phyloP scores from a whole-genome alignment of 2,888 invertebrate genomes.

The Euplagia quadripunctaria region DNA sequence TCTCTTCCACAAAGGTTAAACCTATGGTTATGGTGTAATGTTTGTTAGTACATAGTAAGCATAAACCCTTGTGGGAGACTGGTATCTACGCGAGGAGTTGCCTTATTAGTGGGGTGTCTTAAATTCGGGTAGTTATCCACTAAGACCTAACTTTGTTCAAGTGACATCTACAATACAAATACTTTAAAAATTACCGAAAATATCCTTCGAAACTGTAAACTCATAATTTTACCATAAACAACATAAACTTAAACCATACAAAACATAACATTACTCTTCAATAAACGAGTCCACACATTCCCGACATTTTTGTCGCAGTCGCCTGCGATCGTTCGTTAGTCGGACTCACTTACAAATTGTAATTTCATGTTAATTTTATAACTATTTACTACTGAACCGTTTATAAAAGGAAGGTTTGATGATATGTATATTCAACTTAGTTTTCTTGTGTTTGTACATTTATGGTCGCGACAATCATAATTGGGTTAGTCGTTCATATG shows the following conservation, averaged over 20 bases:
- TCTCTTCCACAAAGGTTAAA: too few relatives aligned
- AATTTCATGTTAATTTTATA: conserved; percentile 78
- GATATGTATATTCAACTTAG: conserved; percentile 40
- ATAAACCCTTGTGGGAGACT: too few relatives aligned
- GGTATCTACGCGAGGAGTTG: too few relatives aligned
- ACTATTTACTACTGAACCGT: conserved; percentile 67
- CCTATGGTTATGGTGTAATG: too few relatives aligned
- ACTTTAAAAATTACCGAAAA: too few relatives aligned
- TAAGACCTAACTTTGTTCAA: too few relatives aligned
- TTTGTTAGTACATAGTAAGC: too few relatives aligned
- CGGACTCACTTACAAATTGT: conserved; percentile 64
- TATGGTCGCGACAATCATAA: conserved; percentile 43
- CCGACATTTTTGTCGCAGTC: conserved; percentile 41
- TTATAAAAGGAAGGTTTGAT: conserved; percentile 52
- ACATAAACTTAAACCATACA: conserved; percentile 40
- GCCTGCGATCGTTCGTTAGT: conserved; percentile 39
- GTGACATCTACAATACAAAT: too few relatives aligned
- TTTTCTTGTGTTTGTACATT: conserved; percentile 45
- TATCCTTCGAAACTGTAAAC: too few relatives aligned
- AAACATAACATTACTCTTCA: conserved; percentile 42
- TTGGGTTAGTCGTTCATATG: conserved; percentile 25
- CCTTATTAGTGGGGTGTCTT: too few relatives aligned
- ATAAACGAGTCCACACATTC: conserved; percentile 46
- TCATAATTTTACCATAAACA: conserved; percentile 27
- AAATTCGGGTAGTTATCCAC: too few relatives aligned